phyloP scores from a whole-genome alignment of 2,888 invertebrate genomes.

The Flexamia atlantica region DNA sequence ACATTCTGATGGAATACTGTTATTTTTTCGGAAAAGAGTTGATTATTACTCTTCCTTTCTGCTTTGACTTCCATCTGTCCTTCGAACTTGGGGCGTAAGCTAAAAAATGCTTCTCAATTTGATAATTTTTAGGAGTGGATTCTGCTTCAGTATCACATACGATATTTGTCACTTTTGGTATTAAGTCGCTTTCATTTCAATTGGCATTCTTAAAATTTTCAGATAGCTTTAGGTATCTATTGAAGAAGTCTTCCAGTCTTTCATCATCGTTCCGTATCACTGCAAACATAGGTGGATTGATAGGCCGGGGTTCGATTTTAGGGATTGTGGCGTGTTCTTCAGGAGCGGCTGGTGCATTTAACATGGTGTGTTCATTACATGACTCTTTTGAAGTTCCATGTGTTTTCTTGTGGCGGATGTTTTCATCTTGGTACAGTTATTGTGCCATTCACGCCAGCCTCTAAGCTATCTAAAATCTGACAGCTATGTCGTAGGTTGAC shows the following conservation, averaged over 20 bases:
- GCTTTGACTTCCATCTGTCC: not conserved
- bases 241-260: not conserved
- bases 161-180: not conserved
- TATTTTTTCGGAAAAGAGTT: constrained; percentile 1
- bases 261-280: constrained; percentile 17
- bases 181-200: not conserved
- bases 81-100: not conserved
- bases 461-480: too few species aligned
- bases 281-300: constrained; percentile 20
- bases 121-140: not conserved
- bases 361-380: not conserved
- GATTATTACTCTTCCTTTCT: constrained; percentile 17
- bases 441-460: too few species aligned
- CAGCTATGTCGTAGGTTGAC: too few species aligned
- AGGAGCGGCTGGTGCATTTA: not conserved
- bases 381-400: not conserved
- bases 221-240: constrained; percentile 6
- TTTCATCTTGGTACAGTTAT: too few species aligned
- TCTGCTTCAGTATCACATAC: not conserved
- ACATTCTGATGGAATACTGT: constrained; percentile 19
- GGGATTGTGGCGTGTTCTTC: not conserved
- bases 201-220: not conserved
- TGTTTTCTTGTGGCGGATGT: too few species aligned
- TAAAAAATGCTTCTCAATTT: constrained; percentile 2
- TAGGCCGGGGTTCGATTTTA: not conserved